Conservation (phyloP, 2,797 vertebrate genomes). For the Gorsachius magnificus region DNA sequence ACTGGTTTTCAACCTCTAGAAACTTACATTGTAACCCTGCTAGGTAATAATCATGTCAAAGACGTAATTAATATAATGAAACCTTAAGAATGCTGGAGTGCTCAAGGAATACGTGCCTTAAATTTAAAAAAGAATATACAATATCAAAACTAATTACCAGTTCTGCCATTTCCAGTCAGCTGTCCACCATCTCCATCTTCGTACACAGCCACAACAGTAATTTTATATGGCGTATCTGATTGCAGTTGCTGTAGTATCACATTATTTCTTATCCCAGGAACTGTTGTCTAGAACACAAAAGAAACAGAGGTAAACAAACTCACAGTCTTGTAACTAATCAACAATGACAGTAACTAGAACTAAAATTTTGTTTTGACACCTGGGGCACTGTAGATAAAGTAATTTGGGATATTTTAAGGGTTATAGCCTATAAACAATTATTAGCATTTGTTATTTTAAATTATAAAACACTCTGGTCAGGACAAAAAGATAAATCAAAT, state of each 20-base stretch:
- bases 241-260: slow-evolving; percentile 87
- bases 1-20: neutral
- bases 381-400: neutral
- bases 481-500: neutral
- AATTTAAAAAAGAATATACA: neutral
- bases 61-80: neutral
- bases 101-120: neutral
- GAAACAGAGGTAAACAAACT: neutral
- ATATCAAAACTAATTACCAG: slow-evolving; percentile 76
- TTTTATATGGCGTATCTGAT: slow-evolving; percentile 93
- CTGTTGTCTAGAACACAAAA: slow-evolving; percentile 80
- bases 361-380: neutral
- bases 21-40: neutral
- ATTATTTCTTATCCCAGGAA: slow-evolving; percentile 94
- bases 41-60: neutral
- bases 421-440: neutral
- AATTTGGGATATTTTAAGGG: neutral
- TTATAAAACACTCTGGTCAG: neutral
- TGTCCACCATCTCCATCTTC: slow-evolving; percentile 89
- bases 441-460: neutral
- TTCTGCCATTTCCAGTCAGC: slow-evolving; percentile 88
- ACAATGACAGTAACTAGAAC: neutral
- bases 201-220: slow-evolving; percentile 91
- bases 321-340: neutral
- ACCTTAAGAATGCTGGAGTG: neutral